These are phyloP conservation scores for Metridium senile DNA, from an alignment of 92 coral and sea anemone genomes.

Conservation along the genomic window DNA sequence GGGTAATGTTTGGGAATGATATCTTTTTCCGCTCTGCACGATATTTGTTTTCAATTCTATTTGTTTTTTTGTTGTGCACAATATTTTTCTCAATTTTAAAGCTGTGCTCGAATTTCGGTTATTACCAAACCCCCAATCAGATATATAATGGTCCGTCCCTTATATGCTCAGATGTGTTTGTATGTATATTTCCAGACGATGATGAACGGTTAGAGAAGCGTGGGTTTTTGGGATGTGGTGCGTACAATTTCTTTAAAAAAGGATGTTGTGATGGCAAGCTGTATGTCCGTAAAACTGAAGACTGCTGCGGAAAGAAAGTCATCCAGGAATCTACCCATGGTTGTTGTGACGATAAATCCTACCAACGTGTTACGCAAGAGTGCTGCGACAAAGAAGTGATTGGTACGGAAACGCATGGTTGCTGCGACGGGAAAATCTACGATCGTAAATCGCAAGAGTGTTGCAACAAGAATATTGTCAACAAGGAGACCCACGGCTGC, in stretches of 20 bases:
- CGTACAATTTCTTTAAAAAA: background rate
- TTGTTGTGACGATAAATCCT: background rate
- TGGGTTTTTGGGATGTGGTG: background rate
- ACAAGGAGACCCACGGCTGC: background rate
- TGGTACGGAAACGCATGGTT: background rate
- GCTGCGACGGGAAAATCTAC: background rate
- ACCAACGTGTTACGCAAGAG: background rate
- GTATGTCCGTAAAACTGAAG: background rate
- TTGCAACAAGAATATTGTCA: background rate
- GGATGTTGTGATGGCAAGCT: slow-evolving; percentile 21
- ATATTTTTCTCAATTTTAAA: too few relatives aligned
- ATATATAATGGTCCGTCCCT: too few relatives aligned
- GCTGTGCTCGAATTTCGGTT: too few relatives aligned
- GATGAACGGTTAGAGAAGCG: background rate
- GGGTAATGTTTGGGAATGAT: too few relatives aligned
- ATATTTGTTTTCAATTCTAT: too few relatives aligned
- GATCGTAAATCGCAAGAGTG: background rate
- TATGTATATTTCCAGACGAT: too few relatives aligned
- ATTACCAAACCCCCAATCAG: too few relatives aligned
- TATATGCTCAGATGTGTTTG: too few relatives aligned
- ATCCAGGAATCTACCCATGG: background rate
- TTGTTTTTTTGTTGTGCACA: too few relatives aligned
- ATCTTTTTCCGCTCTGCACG: too few relatives aligned
- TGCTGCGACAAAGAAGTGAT: background rate
- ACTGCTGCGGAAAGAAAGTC: slow-evolving; percentile 11